Conservation (phyloP, 2,113 vertebrate species). For the Vanacampus margaritifer region DNA sequence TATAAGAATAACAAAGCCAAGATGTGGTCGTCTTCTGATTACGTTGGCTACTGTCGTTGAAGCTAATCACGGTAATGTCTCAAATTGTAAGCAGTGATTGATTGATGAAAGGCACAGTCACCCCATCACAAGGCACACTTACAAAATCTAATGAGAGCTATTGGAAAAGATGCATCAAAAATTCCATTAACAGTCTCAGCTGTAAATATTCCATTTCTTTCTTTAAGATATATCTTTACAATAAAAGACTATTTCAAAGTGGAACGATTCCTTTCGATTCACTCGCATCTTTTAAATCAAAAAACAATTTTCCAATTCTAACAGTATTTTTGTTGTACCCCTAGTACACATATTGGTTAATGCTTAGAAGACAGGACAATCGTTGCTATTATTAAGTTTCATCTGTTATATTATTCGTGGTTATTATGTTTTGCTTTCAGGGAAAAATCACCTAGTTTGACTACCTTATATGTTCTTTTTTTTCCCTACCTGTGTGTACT, state of each 20-base stretch:
- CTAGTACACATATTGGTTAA: no score
- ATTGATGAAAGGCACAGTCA: background rate
- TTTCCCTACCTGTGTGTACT: background rate
- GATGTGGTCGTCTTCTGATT: background rate
- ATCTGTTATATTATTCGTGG: background rate
- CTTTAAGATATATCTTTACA: no score
- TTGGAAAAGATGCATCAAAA: background rate
- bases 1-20: background rate
- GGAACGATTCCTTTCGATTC: no score
- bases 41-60: constrained; percentile 4
- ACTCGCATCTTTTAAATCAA: no score
- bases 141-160: background rate
- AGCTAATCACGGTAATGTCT: constrained; percentile 29
- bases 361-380: no score
- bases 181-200: background rate
- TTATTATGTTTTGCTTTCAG: background rate
- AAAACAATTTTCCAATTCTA: no score
- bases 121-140: background rate
- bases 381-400: background rate
- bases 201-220: no score
- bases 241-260: no score
- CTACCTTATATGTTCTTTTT: background rate
- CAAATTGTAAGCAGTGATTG: constrained; percentile 14
- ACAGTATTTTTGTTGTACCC: no score
- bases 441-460: background rate